A percentile compares a stretch with the other conserved stretches of the same genome.
phyloP scores from a whole-genome alignment of 2,113 vertebrate genomes.

The Eptatretus burgeri region DNA sequence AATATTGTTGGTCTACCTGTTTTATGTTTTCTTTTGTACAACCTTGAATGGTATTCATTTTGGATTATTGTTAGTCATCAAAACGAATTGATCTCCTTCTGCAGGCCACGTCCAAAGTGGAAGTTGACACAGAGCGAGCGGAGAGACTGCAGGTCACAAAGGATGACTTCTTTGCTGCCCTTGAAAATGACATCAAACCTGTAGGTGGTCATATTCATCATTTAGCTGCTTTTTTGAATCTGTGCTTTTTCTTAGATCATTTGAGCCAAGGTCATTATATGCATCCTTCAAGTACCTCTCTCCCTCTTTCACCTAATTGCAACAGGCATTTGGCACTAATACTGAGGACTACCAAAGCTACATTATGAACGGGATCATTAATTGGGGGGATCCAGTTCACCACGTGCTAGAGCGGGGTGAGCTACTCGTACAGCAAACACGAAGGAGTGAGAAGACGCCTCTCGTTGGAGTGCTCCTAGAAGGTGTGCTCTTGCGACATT shows the following conservation, averaged over 20 bases:
- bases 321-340: slow-evolving; percentile 71
- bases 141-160: slow-evolving; percentile 46
- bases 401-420: slow-evolving; percentile 51
- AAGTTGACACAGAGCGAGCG: slow-evolving; percentile 72
- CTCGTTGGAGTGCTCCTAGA: slow-evolving; percentile 70
- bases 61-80: too few species aligned
- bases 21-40: too few species aligned
- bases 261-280: too few species aligned
- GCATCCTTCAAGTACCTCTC: not conserved
- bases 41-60: too few species aligned
- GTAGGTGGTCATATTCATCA: slow-evolving; percentile 22
- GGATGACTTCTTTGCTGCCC: slow-evolving; percentile 45
- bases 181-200: slow-evolving; percentile 85
- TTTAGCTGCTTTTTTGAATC: too few species aligned
- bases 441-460: slow-evolving; percentile 77
- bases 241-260: too few species aligned
- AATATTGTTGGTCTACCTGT: too few species aligned
- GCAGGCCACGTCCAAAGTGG: slow-evolving; percentile 72
- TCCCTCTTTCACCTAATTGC: not conserved
- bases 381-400: slow-evolving; percentile 64
- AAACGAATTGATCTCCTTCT: not conserved
- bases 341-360: slow-evolving; percentile 84
- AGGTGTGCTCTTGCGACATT: slow-evolving; percentile 19
- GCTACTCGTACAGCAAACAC: slow-evolving; percentile 68
- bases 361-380: slow-evolving; percentile 84